Evolutionary conservation across 2,797 vertebrate species (phyloP).

Genomic region (Odontamblyopus rebecca): DNA sequence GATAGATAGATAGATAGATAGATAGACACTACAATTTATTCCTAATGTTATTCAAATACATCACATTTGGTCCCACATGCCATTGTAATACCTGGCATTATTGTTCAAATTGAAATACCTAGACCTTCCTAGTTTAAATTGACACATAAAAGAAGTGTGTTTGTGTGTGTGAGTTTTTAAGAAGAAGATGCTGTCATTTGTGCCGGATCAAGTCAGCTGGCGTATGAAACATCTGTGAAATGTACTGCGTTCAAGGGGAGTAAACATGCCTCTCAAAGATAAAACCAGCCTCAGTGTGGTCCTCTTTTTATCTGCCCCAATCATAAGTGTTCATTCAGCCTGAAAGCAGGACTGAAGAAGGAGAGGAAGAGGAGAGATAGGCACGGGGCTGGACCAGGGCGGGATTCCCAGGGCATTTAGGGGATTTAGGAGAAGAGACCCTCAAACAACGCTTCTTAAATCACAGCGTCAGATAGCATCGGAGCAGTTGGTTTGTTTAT

Average conservation of each 20-base stretch:
- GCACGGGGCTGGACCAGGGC: conserved; percentile 50
- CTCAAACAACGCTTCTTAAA: conserved; percentile 69
- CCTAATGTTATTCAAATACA: background rate
- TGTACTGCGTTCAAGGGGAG: conserved; percentile 50
- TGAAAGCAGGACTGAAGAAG: conserved; percentile 58
- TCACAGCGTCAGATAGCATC: conserved; percentile 70
- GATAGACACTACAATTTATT: background rate
- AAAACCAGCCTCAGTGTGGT: conserved; percentile 66
- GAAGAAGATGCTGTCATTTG: conserved; percentile 42
- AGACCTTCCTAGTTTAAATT: conserved; percentile 24
- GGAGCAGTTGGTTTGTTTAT: conserved; percentile 51
- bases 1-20: too few relatives aligned
- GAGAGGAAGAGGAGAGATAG: conserved; percentile 45
- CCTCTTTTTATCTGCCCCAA: conserved; percentile 69
- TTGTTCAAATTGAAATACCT: conserved; percentile 35
- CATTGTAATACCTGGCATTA: conserved; percentile 19
- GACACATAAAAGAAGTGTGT: conserved; percentile 20
- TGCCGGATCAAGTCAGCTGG: conserved; percentile 43
- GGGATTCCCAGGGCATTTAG: conserved; percentile 71
- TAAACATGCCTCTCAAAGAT: conserved; percentile 72
- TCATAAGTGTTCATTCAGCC: conserved; percentile 74
- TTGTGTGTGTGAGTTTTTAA: conserved; percentile 33
- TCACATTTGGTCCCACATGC: background rate
- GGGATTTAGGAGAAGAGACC: conserved; percentile 74
- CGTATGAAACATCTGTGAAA: conserved; percentile 58